These are phyloP conservation scores for Halocynthia roretzi DNA, from an alignment of 23 tunicate species.

Conservation along the genomic window DNA sequence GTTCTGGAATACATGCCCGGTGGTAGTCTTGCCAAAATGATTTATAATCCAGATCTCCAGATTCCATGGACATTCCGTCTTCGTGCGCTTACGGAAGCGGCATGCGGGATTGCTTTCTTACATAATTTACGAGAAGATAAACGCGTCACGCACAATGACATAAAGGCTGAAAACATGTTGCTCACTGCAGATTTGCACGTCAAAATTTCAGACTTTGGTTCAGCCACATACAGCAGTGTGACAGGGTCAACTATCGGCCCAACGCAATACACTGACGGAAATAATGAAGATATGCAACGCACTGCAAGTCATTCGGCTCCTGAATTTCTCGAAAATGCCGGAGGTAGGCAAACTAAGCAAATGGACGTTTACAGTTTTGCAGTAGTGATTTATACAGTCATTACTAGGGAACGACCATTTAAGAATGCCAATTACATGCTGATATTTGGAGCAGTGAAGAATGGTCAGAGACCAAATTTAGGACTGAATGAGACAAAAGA, in stretches of 20 bases:
- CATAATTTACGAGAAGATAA: conserved; percentile 2
- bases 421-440: background rate
- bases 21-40: conserved; percentile 1
- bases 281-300: conserved; percentile 10
- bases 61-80: conserved; percentile 18
- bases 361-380: conserved; percentile 22
- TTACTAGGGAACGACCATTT: conserved; percentile 1
- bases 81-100: conserved; percentile 6
- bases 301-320: conserved; percentile 15
- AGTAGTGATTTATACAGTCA: conserved; percentile 7
- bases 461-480: conserved; percentile 10
- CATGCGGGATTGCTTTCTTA: conserved; percentile 2
- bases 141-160: conserved; percentile 13
- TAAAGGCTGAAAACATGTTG: conserved; percentile 15
- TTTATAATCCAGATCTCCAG: background rate
- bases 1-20: conserved; percentile 23
- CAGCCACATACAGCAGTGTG: background rate
- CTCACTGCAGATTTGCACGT: conserved; percentile 6
- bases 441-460: background rate
- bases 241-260: background rate
- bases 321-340: background rate
- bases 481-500: background rate
- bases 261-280: background rate
- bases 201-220: conserved; percentile 24
- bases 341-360: background rate